Conservation (phyloP, 2,797 vertebrate species). For the Rousettus madagascariensis region DNA sequence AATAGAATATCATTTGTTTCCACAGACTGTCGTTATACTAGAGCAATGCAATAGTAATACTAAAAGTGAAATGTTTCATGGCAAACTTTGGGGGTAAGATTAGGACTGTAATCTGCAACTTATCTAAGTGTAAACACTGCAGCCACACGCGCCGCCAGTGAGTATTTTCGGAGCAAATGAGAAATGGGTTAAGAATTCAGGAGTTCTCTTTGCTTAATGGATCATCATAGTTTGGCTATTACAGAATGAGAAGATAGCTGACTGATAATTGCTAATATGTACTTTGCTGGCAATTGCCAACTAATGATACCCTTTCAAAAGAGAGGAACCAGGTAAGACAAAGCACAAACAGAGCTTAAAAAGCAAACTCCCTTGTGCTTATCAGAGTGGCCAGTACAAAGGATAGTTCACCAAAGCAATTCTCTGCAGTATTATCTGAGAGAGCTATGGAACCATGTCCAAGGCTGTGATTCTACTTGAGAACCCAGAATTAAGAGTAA, state of each 20-base stretch:
- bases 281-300: background rate
- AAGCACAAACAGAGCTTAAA: slow-evolving; percentile 8
- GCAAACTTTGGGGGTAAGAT: no score
- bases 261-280: background rate
- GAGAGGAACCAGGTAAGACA: slow-evolving; percentile 12
- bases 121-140: no score
- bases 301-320: slow-evolving; percentile 28
- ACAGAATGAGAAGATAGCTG: background rate
- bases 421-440: background rate
- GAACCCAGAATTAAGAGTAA: background rate
- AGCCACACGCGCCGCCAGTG: no score
- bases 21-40: no score
- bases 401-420: background rate
- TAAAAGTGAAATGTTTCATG: no score
- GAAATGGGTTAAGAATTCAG: background rate
- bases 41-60: no score
- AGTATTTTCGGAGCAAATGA: no score
- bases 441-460: background rate
- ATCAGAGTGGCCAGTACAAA: background rate
- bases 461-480: background rate
- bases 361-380: background rate
- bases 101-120: no score
- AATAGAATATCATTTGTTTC: no score
- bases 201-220: slow-evolving; percentile 11
- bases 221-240: background rate